Base-by-base conservation (phyloP, 2,113 vertebrate species). In the Sphyrna mokarran region DNA sequence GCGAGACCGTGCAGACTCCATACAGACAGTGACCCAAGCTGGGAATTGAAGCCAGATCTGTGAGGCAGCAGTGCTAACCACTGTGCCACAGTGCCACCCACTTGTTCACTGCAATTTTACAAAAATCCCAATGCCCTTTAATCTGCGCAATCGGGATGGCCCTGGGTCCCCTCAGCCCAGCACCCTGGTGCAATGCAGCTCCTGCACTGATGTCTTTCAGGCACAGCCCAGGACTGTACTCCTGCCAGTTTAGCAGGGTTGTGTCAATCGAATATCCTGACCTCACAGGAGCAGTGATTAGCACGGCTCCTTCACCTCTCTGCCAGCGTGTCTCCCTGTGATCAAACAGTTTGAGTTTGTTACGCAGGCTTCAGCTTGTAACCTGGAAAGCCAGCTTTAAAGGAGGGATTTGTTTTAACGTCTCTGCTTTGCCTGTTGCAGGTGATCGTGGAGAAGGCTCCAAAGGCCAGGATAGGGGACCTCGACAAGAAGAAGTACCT, bases 401-500 rank as follows among this genome's bases (percentile, higher is more conserved):
- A 10, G 83, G 7, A 26, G 69, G 1, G 85, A 9, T 22, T 93
- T 11, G 69, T 58, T 10, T 7, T 68, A 54, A 54, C n/a, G 40
- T 95, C 96, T 96, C 40, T 96, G 48, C 90, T 94, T 48, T 63
- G 78, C 9, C 10, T 18, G 43, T 5, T 20, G 29, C 90, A 99
- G 98, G 98, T 99, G 96, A 99, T 99, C 96, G 98, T 99, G 97
- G 98, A 99, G 97, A 99, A 99, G 96, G 98, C 98, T 23, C 98
- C 98, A 95, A 99, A 99, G 97, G 98, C 98, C 96, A 98, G 98
- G 97, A 99, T 99, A 98, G 98, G 98, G 96, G 98, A 99, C 95
- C 97, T 99, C 97, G 98, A 99, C 97, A 99, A 99, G 97, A 99
- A 99, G 97, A 99, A 99, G 97, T 99, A 99, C 95, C 97, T 99